Base-by-base conservation (phyloP, 2,113 vertebrate species). In the Parotia lawesii region DNA sequence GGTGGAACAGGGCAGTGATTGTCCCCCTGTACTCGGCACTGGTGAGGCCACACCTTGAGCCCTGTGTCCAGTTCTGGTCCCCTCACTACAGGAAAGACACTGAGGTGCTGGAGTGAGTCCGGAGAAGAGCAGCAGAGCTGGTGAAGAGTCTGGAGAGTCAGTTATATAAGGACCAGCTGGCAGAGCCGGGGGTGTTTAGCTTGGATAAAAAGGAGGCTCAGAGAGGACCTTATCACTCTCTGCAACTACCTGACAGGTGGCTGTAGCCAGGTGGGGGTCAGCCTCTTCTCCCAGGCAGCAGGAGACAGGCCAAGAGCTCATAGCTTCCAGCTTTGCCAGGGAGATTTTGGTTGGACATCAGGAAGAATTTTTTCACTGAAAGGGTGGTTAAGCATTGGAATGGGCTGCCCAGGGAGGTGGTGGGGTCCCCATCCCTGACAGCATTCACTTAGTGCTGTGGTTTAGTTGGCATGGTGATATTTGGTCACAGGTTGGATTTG, bases 371-470 rank as follows among this genome's bases (percentile, higher is more conserved):
- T 33, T 67, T 60, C 10, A 18, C 42, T n/a, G 42, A 56, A 42
- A 71, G 21, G 25, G 17, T 51, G 3, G 8, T 70, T 33, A 48
- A 56, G 4, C 22, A 14, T 56, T 76, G 15, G 27, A 37, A 14
- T 0, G 3, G 35, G 31, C 27, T 83, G 12, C 31, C 9, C 22
- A 28, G 15, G 31, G 18, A 62, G 12, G 10, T 62, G 10, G 5
- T 42, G 25, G 6, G 6, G 22, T 56, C 48, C 12, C 12, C 10
- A 24, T 83, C 18, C 15, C 42, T 70, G 50, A 64, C 31, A 53
- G 11, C 1, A 12, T 31, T 51, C 12, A 11, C 19, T 50, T 33
- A 16, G 3, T 37, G 31, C 27, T 3, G 0, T 61, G 23, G 8
- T 50, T 80, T 80, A 45, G 15, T 51, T 81, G 45, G 7, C 15